A percentile compares a stretch with the other conserved stretches of the same genome.
phyloP scores from a whole-genome alignment of 2,797 vertebrate genomes.

The Sorex maritimensis region DNA sequence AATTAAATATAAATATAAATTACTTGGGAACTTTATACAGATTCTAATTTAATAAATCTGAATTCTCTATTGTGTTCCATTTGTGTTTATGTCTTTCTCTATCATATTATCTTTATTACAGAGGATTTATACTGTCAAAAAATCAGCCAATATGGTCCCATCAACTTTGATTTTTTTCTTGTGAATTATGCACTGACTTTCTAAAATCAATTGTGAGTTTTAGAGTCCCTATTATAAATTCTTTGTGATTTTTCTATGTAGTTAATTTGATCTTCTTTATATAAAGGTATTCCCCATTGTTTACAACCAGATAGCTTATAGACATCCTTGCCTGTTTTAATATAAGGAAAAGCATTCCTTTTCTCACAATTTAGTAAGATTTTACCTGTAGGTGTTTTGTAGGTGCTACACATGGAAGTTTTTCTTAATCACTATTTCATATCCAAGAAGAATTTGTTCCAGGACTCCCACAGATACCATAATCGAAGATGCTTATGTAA shows the following conservation, averaged over 20 bases:
- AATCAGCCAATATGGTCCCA: background rate
- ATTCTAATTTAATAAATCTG: background rate
- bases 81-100: background rate
- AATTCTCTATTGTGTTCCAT: background rate
- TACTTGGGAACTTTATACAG: background rate
- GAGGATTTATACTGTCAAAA: background rate
- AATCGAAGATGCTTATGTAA: background rate
- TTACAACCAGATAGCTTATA: background rate
- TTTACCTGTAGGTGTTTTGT: background rate
- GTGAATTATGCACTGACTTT: background rate
- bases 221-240: conserved; percentile 2
- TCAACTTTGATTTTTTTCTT: background rate
- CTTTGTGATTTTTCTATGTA: background rate
- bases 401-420: background rate
- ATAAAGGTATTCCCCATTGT: background rate
- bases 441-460: background rate
- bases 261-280: background rate
- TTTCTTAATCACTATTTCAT: background rate
- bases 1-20: background rate
- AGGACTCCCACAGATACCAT: background rate
- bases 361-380: background rate
- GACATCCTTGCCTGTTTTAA: background rate
- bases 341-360: background rate
- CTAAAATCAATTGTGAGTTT: conserved; percentile 16
- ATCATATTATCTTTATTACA: background rate